Evolutionary conservation across 2,888 invertebrate genomes (phyloP).

Genomic region (Pristionchus exspectatus): DNA sequence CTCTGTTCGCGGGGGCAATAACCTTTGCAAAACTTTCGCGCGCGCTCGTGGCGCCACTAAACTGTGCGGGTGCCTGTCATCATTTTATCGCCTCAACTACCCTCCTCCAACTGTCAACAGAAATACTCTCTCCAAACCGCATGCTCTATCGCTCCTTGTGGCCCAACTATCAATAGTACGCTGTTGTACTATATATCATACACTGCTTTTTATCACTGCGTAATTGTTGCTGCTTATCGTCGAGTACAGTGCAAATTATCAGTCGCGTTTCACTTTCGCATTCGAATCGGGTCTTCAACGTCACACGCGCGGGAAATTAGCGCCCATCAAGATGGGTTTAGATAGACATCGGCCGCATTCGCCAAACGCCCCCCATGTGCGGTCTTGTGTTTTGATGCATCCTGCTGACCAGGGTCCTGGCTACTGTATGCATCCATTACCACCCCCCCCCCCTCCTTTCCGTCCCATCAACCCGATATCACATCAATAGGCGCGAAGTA

Average conservation of each 20-base stretch:
- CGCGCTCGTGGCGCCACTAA: not conserved
- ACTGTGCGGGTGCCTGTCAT: conserved; percentile 9
- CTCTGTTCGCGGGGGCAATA: conserved; percentile 21
- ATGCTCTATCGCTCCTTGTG: not conserved
- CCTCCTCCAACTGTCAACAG: conserved; percentile 9
- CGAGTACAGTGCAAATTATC: not conserved
- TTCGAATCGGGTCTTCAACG: not conserved
- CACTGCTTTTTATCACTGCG: not conserved
- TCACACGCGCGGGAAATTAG: not conserved
- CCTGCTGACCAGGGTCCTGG: not conserved
- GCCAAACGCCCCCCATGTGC: not conserved
- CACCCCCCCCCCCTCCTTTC: not conserved
- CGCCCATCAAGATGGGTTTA: not conserved
- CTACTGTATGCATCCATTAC: not conserved
- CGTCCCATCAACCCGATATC: not conserved
- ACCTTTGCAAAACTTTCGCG: conserved; percentile 31
- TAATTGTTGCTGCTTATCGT: not conserved
- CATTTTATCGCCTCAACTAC: conserved; percentile 17
- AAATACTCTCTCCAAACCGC: not conserved
- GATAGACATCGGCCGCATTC: not conserved
- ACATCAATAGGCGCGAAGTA: not conserved
- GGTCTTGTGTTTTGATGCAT: not conserved
- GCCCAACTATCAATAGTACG: not conserved
- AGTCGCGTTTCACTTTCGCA: not conserved
- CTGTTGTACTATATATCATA: conserved; percentile 10